These are phyloP conservation scores for Syngnathus scovelli DNA, from an alignment of 2,113 vertebrate genomes.

Conservation along the genomic window DNA sequence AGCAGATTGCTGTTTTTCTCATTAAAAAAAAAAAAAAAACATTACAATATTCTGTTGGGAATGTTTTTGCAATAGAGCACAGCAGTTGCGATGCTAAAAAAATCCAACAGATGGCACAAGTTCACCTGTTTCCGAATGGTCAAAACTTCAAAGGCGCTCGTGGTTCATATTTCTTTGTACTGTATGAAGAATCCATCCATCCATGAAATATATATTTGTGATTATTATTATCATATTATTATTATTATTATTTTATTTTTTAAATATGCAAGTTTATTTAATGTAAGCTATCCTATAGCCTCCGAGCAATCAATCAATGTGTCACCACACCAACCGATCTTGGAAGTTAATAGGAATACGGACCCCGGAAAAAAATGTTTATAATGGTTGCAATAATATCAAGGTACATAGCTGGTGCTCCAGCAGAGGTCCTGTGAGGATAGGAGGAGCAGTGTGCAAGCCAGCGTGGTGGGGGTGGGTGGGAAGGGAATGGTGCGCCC, in stretches of 20 bases:
- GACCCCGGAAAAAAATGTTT: background rate
- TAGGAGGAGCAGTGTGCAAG: slow-evolving; percentile 12
- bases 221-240: background rate
- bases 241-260: background rate
- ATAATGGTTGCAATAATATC: background rate
- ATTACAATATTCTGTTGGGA: too few species aligned
- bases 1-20: too few species aligned
- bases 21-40: too few species aligned
- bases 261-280: background rate
- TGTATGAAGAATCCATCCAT: background rate
- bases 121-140: background rate
- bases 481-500: background rate
- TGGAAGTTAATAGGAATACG: background rate
- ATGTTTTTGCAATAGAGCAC: background rate
- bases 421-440: slow-evolving; percentile 30
- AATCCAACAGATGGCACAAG: slow-evolving; percentile 50
- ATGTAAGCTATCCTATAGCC: background rate
- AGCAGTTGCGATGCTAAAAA: slow-evolving; percentile 9
- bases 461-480: background rate
- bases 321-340: background rate
- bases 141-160: slow-evolving; percentile 22
- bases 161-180: background rate
- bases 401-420: slow-evolving; percentile 1
- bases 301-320: background rate
- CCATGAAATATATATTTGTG: background rate